Evolutionary conservation across 2,113 vertebrate species (phyloP), one percentile per base, ranked within the genome.

Genomic region (Misgurnus mizolepis): DNA sequence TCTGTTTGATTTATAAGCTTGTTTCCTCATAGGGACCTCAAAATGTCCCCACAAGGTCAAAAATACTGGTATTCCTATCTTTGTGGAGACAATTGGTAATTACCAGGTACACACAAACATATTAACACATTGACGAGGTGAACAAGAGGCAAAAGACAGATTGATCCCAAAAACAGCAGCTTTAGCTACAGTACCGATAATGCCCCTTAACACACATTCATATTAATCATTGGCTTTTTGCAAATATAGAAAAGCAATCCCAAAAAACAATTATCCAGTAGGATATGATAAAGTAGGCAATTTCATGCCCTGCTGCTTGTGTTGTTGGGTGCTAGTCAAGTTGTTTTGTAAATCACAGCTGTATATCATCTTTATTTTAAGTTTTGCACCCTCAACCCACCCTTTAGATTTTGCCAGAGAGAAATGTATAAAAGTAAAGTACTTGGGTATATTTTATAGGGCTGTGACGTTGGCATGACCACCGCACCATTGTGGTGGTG

Each of bases 281-380:
- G 86, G 86, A 90, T 82, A 84, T 89, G 91, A 93, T 93, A 91
- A 91, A 90, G 89, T 86, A 88, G 81, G 88, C 89, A 88, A 93
- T 93, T 93, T 92, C 89, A 93, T 91, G 91, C 84, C 87, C 86
- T 88, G 82, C 84, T 93, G 91, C 90, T 85, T 89, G 88, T 88
- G 78, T 88, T 88, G 88, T 87, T 78, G 84, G 82, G 81, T 87
- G 86, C 86, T 87, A 88, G 86, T 87, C 85, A 86, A 82, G 87
- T 85, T 75, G 82, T 87, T 78, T 81, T 86, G 84, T 80, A 88
- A 90, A 91, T 91, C 83, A 71, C 77, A 67, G 79, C 76, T 84
- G 68, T 87, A 90, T 80, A 89, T 92, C 87, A 89, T 67, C 76
- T 76, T 88, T 86, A 86, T 88, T 88, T 85, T 84, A 69, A 81